These are phyloP conservation scores for Sogatella furcifera DNA, from an alignment of 1,140 invertebrate species.

Conservation along the genomic window DNA sequence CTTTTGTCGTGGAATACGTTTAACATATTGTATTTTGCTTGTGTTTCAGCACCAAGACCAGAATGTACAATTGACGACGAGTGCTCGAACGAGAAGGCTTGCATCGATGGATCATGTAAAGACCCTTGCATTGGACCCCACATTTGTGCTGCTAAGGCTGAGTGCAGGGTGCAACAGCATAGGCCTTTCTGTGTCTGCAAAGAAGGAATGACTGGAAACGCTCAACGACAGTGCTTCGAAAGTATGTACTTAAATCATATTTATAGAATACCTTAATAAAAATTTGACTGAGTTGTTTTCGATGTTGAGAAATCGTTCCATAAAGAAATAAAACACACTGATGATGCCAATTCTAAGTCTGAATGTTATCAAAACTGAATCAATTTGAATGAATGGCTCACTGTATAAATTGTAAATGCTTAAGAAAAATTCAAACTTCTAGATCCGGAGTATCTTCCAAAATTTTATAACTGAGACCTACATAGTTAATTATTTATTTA, in stretches of 20 bases:
- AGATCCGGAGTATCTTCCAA: too few relatives aligned
- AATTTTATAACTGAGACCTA: too few relatives aligned
- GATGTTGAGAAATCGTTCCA: too few relatives aligned
- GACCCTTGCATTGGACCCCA: slow-evolving; percentile 28
- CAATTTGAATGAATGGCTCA: too few relatives aligned
- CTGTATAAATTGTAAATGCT: too few relatives aligned
- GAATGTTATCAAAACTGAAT: too few relatives aligned
- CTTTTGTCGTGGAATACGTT: too few relatives aligned
- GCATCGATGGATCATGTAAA: slow-evolving; percentile 49
- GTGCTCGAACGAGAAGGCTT: slow-evolving; percentile 75
- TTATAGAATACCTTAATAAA: slow-evolving; percentile 1
- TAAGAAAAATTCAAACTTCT: too few relatives aligned
- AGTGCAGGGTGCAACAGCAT: slow-evolving; percentile 69
- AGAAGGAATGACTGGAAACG: slow-evolving; percentile 75
- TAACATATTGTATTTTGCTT: not conserved
- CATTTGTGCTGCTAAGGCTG: slow-evolving; percentile 68
- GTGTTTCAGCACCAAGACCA: slow-evolving; percentile 34
- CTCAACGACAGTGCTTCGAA: slow-evolving; percentile 63
- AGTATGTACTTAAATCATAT: slow-evolving; percentile 36
- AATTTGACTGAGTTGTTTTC: too few relatives aligned
- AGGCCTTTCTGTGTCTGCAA: slow-evolving; percentile 73
- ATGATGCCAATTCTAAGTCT: too few relatives aligned
- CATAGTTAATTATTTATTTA: too few relatives aligned
- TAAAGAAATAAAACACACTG: too few relatives aligned
- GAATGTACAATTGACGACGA: slow-evolving; percentile 70